phyloP scores from a whole-genome alignment of 2,797 vertebrate species.

The Loriculus beryllinus region DNA sequence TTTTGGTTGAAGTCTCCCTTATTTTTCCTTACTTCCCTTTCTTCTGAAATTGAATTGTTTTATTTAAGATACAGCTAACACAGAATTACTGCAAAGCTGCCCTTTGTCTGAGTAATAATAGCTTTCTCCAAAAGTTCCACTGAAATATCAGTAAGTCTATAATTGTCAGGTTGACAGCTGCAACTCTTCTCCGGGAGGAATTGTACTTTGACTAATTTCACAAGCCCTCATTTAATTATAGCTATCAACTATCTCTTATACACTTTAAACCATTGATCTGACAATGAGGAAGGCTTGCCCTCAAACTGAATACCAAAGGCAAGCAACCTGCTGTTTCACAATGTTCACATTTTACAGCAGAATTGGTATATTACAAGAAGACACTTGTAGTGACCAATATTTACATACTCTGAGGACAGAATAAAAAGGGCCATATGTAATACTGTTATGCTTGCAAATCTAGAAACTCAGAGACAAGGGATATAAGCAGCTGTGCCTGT shows the following conservation, averaged over 20 bases:
- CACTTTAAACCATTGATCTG: neutral
- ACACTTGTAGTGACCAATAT: neutral
- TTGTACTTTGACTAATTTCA: slow-evolving; percentile 1
- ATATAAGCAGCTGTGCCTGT: neutral
- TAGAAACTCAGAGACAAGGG: neutral
- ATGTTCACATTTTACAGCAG: neutral
- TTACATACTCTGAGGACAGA: neutral
- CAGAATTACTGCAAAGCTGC: slow-evolving; percentile 13
- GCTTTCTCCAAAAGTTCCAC: slow-evolving; percentile 1
- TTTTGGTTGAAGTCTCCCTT: neutral
- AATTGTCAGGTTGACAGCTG: slow-evolving; percentile 19
- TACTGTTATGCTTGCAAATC: neutral
- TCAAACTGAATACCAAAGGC: neutral
- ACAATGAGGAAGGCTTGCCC: neutral
- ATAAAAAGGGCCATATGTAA: neutral
- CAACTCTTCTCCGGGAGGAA: neutral
- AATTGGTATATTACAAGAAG: neutral
- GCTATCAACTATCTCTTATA: neutral
- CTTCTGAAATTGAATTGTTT: neutral
- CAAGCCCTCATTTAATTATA: slow-evolving; percentile 5
- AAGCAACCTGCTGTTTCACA: neutral
- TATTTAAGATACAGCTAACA: slow-evolving; percentile 5
- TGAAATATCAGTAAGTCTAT: slow-evolving; percentile 29
- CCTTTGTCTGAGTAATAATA: slow-evolving; percentile 45
- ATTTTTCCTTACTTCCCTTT: neutral